These are phyloP conservation scores for Stomatorhinus ivindoensis DNA, from an alignment of 2,113 vertebrate genomes.

Conservation along the genomic window DNA sequence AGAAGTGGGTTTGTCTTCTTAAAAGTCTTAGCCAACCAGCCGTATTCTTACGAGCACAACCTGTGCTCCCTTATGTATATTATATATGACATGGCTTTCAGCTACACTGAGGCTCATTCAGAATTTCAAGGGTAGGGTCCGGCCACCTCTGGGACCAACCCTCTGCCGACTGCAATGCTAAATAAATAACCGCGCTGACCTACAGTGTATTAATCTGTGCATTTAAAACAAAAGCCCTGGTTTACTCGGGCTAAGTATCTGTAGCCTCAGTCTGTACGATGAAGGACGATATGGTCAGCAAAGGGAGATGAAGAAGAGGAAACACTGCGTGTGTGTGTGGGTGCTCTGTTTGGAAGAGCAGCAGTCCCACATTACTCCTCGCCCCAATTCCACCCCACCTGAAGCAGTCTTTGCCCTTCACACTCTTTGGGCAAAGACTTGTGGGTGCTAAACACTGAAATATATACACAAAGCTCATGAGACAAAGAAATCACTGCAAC, in stretches of 20 bases:
- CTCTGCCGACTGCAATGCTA: not conserved
- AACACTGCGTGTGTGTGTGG: not conserved
- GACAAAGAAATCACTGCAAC: not conserved
- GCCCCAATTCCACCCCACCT: not conserved
- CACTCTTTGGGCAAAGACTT: not conserved
- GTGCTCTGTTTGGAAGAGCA: not conserved
- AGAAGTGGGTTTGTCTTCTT: slow-evolving; percentile 24
- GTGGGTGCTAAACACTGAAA: not conserved
- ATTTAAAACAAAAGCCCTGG: not conserved
- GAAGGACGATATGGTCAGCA: not conserved
- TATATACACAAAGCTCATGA: not conserved
- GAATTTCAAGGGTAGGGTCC: not conserved
- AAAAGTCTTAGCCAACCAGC: slow-evolving; percentile 19
- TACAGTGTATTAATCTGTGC: not conserved
- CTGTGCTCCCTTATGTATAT: not conserved
- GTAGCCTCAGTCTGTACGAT: not conserved
- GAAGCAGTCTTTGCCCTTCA: not conserved
- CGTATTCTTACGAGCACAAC: not conserved
- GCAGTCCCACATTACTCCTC: not conserved
- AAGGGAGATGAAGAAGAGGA: not conserved
- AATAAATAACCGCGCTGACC: not conserved
- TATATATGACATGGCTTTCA: not conserved
- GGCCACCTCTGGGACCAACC: not conserved
- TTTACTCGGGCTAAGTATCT: not conserved
- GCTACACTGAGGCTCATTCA: not conserved